These are phyloP conservation scores for Theretra japonica DNA, from an alignment of 2,888 invertebrate species.

Conservation along the genomic window DNA sequence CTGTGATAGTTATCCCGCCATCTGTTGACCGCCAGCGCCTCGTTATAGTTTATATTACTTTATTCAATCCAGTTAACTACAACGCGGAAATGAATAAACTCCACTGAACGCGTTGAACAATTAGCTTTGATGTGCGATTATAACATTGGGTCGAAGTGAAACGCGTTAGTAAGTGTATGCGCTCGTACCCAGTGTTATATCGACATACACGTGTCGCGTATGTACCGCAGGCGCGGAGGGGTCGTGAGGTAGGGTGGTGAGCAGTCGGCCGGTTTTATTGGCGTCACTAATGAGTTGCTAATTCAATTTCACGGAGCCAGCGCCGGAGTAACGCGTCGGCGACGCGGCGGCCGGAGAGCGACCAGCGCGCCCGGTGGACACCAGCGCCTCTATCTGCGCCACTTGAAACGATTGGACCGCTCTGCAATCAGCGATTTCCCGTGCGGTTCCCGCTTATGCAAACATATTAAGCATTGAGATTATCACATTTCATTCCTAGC, in stretches of 20 bases:
- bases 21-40: too few species aligned
- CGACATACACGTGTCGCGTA: background rate
- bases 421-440: background rate
- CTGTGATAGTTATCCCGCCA: too few species aligned
- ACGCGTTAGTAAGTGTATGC: slow-evolving; percentile 3
- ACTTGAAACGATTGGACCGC: slow-evolving; percentile 10
- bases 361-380: slow-evolving; percentile 31
- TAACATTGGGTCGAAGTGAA: background rate
- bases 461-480: background rate
- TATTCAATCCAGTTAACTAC: background rate
- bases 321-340: slow-evolving; percentile 54
- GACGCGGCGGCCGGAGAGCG: slow-evolving; percentile 40
- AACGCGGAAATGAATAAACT: background rate
- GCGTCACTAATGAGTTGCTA: slow-evolving; percentile 84
- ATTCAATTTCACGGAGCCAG: slow-evolving; percentile 83
- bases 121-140: slow-evolving; percentile 19
- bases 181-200: background rate
- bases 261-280: slow-evolving; percentile 76
- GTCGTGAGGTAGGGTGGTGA: slow-evolving; percentile 48
- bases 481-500: background rate
- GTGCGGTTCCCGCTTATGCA: background rate
- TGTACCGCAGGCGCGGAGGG: background rate
- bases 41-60: background rate
- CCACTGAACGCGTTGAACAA: background rate
- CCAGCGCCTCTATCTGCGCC: slow-evolving; percentile 18